Conservation (phyloP, 2,113 vertebrate species). For the Oncorhynchus tshawytscha region DNA sequence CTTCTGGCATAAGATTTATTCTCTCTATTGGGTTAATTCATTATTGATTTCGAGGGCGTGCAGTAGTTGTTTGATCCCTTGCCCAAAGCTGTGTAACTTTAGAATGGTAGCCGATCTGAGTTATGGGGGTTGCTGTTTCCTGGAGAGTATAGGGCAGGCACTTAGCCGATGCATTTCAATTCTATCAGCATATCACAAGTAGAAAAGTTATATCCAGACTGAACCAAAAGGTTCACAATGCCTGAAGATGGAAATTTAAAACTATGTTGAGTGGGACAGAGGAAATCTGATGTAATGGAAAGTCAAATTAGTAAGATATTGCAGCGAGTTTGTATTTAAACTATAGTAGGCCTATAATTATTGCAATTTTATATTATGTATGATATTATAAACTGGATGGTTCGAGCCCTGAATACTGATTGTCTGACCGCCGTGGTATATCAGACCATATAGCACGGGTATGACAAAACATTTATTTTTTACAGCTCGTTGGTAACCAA, state of each 20-base stretch:
- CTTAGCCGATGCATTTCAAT: neutral
- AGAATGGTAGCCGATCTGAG: slow-evolving; percentile 39
- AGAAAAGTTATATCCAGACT: neutral
- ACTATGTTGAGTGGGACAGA: too few species aligned
- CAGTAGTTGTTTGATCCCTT: slow-evolving; percentile 49
- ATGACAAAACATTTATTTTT: too few species aligned
- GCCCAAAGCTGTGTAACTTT: slow-evolving; percentile 54
- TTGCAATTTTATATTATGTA: too few species aligned
- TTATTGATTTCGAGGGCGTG: slow-evolving; percentile 60
- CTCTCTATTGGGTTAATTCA: slow-evolving; percentile 58
- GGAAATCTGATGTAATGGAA: too few species aligned
- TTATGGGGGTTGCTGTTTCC: slow-evolving; percentile 45
- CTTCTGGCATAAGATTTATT: slow-evolving; percentile 51
- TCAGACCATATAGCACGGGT: too few species aligned
- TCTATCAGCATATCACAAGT: neutral
- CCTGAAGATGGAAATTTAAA: neutral
- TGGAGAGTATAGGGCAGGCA: slow-evolving; percentile 25
- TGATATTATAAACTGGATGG: too few species aligned
- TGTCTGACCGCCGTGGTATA: too few species aligned
- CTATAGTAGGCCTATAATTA: too few species aligned
- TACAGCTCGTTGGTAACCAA: too few species aligned
- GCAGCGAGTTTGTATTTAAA: too few species aligned
- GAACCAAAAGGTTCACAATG: neutral
- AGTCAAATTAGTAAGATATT: too few species aligned
- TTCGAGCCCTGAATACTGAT: too few species aligned